Evolutionary conservation across 2,888 invertebrate genomes (phyloP).

Genomic region (Sceliomorpha sp.): DNA sequence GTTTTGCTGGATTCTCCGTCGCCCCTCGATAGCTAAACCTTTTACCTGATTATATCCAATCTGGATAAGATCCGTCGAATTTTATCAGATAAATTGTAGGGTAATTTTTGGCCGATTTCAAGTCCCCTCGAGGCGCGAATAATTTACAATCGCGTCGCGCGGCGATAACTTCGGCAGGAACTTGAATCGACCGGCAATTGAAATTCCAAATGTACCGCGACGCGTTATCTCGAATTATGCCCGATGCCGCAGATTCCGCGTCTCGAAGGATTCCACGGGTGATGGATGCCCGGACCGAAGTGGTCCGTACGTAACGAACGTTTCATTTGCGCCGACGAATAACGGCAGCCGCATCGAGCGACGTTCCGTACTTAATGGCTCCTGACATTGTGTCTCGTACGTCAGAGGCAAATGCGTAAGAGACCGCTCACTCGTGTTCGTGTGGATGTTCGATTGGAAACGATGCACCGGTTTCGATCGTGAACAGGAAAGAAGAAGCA

Average conservation of each 20-base stretch:
- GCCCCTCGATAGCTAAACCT: no score
- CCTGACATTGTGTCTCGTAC: slow-evolving; percentile 10
- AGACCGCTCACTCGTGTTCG: background rate
- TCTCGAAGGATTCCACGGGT: background rate
- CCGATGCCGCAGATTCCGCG: background rate
- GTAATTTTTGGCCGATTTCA: no score
- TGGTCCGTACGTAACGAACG: background rate
- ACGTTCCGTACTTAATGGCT: slow-evolving; percentile 5
- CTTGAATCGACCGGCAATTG: background rate
- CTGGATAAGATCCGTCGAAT: no score
- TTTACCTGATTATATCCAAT: no score
- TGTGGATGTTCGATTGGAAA: background rate
- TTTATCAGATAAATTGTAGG: no score
- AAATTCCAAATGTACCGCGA: slow-evolving; percentile 13
- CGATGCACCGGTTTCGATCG: background rate
- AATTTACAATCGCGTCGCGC: slow-evolving; percentile 22
- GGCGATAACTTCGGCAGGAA: slow-evolving; percentile 3
- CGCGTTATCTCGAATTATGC: slow-evolving; percentile 24
- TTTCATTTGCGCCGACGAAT: slow-evolving; percentile 8
- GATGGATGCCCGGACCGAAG: background rate
- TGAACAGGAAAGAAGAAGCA: background rate
- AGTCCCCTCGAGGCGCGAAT: slow-evolving; percentile 13
- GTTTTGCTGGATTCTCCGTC: no score
- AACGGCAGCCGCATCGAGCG: slow-evolving; percentile 3
- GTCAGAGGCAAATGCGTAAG: slow-evolving; percentile 4